Evolutionary conservation across 2,113 vertebrate genomes (phyloP).

Genomic region (Emydocephalus ijimae): DNA sequence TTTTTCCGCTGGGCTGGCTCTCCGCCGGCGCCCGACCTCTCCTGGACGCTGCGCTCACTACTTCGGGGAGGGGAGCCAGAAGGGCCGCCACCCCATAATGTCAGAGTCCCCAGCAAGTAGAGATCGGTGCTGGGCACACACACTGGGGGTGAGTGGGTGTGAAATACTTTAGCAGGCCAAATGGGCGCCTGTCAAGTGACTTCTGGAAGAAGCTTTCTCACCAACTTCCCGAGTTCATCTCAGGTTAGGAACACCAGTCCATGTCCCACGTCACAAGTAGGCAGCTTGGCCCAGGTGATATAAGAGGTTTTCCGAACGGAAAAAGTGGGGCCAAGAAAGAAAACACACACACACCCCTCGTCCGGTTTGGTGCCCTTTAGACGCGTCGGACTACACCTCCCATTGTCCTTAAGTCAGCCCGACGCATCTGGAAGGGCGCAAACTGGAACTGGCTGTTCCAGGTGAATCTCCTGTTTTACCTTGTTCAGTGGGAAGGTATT

Average conservation of each 20-base stretch:
- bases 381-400: not conserved
- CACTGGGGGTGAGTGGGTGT: too few species aligned
- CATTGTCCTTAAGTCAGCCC: not conserved
- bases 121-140: too few species aligned
- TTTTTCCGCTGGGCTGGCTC: not conserved
- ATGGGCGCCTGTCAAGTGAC: not conserved
- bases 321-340: not conserved
- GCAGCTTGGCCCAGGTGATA: not conserved
- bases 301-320: not conserved
- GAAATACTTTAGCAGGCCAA: not conserved
- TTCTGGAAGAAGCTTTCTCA: not conserved
- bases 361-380: not conserved
- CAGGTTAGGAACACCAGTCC: not conserved
- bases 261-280: not conserved
- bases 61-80: not conserved
- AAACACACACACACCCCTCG: not conserved
- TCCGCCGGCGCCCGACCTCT: not conserved
- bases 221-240: not conserved
- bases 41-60: not conserved
- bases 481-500: conserved; percentile 8
- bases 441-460: not conserved
- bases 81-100: not conserved
- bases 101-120: not conserved
- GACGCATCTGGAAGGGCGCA: not conserved
- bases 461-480: not conserved